phyloP scores from a whole-genome alignment of 2,888 invertebrate species.

The Choristoneura rosaceana region DNA sequence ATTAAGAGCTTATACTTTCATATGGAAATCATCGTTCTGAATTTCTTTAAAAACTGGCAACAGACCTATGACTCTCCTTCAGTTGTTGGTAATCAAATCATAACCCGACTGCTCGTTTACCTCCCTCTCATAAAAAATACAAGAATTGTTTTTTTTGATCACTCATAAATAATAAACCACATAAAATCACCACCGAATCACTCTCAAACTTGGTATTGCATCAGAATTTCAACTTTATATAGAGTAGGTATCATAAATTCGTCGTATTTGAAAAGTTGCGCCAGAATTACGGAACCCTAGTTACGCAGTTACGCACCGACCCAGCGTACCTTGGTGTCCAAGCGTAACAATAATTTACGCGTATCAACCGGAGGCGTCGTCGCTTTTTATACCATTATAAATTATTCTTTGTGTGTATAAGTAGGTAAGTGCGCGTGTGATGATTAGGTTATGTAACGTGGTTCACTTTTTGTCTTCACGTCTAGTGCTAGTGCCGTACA shows the following conservation, averaged over 20 bases:
- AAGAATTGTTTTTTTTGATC: too few species aligned
- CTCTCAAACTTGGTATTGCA: too few species aligned
- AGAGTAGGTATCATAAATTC: not conserved
- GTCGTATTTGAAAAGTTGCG: not conserved
- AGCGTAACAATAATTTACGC: constrained; percentile 57
- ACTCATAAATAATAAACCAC: too few species aligned
- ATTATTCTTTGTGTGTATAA: constrained; percentile 46
- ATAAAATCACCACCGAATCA: too few species aligned
- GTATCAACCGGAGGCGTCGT: constrained; percentile 64
- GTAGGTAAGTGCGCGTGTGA: not conserved
- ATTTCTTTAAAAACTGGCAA: too few species aligned
- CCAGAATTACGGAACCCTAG: not conserved
- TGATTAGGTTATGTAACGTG: constrained; percentile 6
- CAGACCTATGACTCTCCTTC: too few species aligned
- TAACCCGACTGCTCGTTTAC: too few species aligned
- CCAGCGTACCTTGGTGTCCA: not conserved
- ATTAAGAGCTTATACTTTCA: too few species aligned
- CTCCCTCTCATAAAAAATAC: too few species aligned
- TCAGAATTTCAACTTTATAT: not conserved
- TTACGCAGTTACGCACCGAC: not conserved
- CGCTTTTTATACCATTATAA: constrained; percentile 64
- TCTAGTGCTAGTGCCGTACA: not conserved
- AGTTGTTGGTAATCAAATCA: too few species aligned
- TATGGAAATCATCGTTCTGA: too few species aligned
- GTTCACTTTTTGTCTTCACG: not conserved